These are phyloP conservation scores for Drosophila neocordata DNA, from an alignment of 1,140 invertebrate genomes.

Conservation along the genomic window DNA sequence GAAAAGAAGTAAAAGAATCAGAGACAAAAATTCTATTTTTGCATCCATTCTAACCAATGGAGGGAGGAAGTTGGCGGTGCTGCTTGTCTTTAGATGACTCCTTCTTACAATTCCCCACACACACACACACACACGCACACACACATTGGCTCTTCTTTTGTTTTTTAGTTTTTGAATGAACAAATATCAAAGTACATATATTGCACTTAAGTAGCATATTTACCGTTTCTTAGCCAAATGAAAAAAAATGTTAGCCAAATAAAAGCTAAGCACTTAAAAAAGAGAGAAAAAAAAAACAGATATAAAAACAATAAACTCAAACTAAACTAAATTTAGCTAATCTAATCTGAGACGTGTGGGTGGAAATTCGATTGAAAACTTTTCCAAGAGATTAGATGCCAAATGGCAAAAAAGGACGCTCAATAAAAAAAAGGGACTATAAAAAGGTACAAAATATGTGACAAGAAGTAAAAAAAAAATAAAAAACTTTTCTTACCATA, in stretches of 20 bases:
- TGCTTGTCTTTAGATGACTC: slow-evolving; percentile 5
- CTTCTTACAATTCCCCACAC: neutral
- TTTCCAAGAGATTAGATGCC: slow-evolving; percentile 5
- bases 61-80: slow-evolving; percentile 31
- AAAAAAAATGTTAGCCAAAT: slow-evolving; percentile 32
- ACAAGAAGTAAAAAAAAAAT: neutral
- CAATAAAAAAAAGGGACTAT: neutral
- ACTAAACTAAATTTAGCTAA: neutral
- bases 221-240: slow-evolving; percentile 31
- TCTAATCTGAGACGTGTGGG: neutral
- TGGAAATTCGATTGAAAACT: slow-evolving; percentile 1
- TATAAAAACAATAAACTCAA: slow-evolving; percentile 2
- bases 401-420: neutral
- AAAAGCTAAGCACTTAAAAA: slow-evolving; percentile 19
- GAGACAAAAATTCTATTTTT: slow-evolving; percentile 80
- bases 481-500: slow-evolving; percentile 1
- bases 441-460: slow-evolving; percentile 7
- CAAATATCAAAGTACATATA: slow-evolving; percentile 22
- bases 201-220: slow-evolving; percentile 49
- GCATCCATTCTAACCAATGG: slow-evolving; percentile 55
- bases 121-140: too few species aligned
- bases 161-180: neutral
- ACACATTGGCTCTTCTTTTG: neutral
- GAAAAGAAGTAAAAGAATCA: slow-evolving; percentile 39
- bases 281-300: slow-evolving; percentile 1